Base-by-base conservation (phyloP, 2,113 vertebrate species). In the Apodemus sylvaticus region DNA sequence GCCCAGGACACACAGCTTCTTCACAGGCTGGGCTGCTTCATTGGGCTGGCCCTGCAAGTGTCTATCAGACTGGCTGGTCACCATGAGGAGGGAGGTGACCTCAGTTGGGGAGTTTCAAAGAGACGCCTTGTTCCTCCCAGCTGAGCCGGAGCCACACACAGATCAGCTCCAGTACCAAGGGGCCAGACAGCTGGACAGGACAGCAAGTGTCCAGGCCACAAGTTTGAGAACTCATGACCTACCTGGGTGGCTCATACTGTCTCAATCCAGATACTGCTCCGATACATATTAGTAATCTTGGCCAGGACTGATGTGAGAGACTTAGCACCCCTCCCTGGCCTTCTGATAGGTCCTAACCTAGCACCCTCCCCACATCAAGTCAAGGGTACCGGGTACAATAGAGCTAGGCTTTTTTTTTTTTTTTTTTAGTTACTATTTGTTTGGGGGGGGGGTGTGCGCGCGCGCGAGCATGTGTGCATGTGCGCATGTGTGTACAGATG, bases 261-360 rank as follows among this genome's bases (percentile, higher is more conserved):
- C 0, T 3, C 60, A 36, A n/a, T 14, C 74, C 1, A 0, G 88
- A 81, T 34, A 60, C 3, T 1, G 22, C 60, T 51, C 77, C 64
- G 29, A 53, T 71, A 94, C 68, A 91, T 55, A 93, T 53, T 66
- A 73, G 90, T 94, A 91, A 95, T 83, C 78, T 48, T 42, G 82
- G 76, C 71, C 73, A 26, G 1, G 68, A 24, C 66, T 71, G 95
- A 48, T 1, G 1, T 3, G 8, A 31, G 64, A 89, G 42, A 45
- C 45, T 9, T 5, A 77, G 73, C 45, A 89, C 34, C 34, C 0
- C 36, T 36, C 6, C 39, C 5, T 0, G 0, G 29, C 62, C 62
- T 11, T 42, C 92, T 48, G 66, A 76, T 58, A 31, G 20, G 5
- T 5, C 58, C 66, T 55, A 85, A 1, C 62, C 68, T 22, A 51